These are phyloP conservation scores for Lacerta agilis DNA, from an alignment of 2,797 vertebrate species.

Conservation along the genomic window DNA sequence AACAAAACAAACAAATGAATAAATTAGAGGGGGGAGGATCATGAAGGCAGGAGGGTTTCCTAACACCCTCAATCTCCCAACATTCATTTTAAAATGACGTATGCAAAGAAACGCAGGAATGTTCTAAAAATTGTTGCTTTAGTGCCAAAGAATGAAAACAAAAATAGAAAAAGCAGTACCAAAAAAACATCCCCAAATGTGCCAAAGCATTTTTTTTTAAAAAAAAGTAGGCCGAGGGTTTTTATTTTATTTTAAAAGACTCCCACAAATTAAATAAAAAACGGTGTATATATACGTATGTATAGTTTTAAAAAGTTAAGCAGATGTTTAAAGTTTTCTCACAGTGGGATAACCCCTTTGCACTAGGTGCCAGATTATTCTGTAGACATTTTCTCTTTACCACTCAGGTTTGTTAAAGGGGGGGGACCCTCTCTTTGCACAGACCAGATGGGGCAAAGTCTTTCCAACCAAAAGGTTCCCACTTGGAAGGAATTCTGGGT, in stretches of 20 bases:
- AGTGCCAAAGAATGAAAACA: slow-evolving; percentile 67
- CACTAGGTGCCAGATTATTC: neutral
- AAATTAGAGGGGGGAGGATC: slow-evolving; percentile 76
- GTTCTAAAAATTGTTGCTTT: slow-evolving; percentile 71
- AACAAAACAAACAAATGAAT: slow-evolving; percentile 75
- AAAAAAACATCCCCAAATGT: slow-evolving; percentile 20
- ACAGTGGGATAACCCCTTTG: slow-evolving; percentile 53
- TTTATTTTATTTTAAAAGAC: slow-evolving; percentile 34
- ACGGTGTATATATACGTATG: neutral
- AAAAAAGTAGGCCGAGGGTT: slow-evolving; percentile 45
- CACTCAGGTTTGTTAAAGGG: neutral
- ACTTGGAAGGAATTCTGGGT: neutral
- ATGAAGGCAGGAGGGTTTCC: slow-evolving; percentile 72
- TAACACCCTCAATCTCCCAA: slow-evolving; percentile 30
- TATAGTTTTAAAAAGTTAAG: slow-evolving; percentile 18
- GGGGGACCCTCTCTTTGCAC: neutral
- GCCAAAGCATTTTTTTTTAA: slow-evolving; percentile 48
- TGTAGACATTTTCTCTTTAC: neutral
- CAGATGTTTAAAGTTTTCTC: slow-evolving; percentile 49
- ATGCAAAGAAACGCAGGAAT: slow-evolving; percentile 77
- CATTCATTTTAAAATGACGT: slow-evolving; percentile 80
- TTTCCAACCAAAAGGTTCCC: neutral
- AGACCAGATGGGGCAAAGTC: neutral
- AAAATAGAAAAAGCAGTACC: slow-evolving; percentile 45
- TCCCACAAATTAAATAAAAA: slow-evolving; percentile 47